Percentiles rank a stretch among this genome's conserved stretches.
Conservation (phyloP, 2,797 vertebrate genomes). For the Luscinia luscinia region DNA sequence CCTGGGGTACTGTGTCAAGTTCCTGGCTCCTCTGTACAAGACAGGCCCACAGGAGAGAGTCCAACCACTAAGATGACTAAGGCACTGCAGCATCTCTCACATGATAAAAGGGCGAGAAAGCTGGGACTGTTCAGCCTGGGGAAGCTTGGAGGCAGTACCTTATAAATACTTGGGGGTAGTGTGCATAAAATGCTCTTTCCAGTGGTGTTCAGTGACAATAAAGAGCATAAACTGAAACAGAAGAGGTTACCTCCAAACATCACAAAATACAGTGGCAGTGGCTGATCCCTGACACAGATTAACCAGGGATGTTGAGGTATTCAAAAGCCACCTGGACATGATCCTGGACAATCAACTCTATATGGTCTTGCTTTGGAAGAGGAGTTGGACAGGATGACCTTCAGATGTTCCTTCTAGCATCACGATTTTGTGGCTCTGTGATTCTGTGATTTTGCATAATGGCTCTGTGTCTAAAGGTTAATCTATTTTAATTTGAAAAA, state of each 20-base stretch:
- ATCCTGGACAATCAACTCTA: background rate
- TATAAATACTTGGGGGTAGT: background rate
- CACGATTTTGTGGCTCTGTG: background rate
- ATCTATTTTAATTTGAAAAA: background rate
- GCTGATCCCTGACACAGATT: background rate
- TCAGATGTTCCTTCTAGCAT: background rate
- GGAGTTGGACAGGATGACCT: background rate
- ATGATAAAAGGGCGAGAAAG: background rate
- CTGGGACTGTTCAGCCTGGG: background rate
- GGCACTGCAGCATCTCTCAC: background rate
- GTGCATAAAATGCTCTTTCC: background rate
- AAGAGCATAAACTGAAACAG: background rate
- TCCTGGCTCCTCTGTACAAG: background rate
- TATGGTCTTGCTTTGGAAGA: background rate
- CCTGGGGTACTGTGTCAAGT: background rate
- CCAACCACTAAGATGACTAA: background rate
- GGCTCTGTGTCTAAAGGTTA: background rate
- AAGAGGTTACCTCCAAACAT: background rate
- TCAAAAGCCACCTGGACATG: background rate
- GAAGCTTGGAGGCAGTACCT: background rate
- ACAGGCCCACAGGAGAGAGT: background rate
- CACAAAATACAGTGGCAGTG: background rate
- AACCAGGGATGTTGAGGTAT: background rate
- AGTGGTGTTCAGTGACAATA: background rate
- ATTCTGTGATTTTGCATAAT: background rate